Evolutionary conservation across 2,797 vertebrate species (phyloP).

Genomic region (Nyctalus aviator): DNA sequence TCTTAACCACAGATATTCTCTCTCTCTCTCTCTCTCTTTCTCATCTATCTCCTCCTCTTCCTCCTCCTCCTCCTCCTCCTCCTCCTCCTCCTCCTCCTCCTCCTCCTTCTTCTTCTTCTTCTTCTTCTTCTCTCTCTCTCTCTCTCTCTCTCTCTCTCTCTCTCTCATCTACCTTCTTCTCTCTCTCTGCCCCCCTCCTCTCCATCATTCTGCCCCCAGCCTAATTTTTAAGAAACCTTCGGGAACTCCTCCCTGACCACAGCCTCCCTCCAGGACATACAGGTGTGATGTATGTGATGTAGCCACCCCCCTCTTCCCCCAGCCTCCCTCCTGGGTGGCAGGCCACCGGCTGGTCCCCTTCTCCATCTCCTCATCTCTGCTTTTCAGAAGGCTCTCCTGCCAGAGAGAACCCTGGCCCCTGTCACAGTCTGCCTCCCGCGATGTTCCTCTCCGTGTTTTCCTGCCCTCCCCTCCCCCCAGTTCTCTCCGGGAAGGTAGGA

Average conservation of each 20-base stretch:
- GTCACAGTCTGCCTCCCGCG: background rate
- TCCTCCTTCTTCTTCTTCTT: too few species aligned
- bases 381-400: background rate
- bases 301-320: too few species aligned
- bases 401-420: background rate
- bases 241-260: background rate
- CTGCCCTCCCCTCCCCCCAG: rapidly evolving
- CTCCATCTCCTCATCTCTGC: background rate
- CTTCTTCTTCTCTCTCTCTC: background rate
- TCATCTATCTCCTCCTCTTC: too few species aligned
- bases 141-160: background rate
- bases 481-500: background rate
- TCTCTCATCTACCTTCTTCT: background rate
- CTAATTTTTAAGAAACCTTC: background rate
- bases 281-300: background rate
- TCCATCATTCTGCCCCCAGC: background rate
- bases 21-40: background rate
- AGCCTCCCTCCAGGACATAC: background rate
- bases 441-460: background rate
- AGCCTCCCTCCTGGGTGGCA: background rate
- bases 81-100: too few species aligned
- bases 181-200: background rate
- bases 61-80: too few species aligned
- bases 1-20: background rate
- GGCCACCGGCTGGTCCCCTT: too few species aligned